Evolutionary conservation across 92 coral and sea anemone species (phyloP).

Genomic region (Zoanthus solanderi): DNA sequence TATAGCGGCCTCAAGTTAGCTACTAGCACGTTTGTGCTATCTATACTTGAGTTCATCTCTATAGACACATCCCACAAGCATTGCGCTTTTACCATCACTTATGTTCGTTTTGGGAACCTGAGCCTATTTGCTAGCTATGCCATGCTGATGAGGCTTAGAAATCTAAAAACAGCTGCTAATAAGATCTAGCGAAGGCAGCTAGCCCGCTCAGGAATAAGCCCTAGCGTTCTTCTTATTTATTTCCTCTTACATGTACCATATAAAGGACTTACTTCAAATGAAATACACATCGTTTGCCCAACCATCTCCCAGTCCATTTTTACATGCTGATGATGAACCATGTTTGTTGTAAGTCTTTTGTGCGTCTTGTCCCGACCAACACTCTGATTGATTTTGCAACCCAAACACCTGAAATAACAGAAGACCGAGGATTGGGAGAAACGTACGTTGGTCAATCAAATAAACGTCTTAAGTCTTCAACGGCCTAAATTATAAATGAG

Average conservation of each 20-base stretch:
- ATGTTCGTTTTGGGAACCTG: no score
- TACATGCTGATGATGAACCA: background rate
- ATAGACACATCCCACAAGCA: no score
- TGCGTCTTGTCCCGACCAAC: background rate
- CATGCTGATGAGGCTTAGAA: no score
- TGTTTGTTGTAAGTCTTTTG: background rate
- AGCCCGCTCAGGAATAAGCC: no score
- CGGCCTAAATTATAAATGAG: background rate
- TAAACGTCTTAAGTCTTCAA: background rate
- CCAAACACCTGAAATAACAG: background rate
- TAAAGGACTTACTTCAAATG: background rate
- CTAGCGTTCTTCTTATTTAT: no score
- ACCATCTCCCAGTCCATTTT: background rate
- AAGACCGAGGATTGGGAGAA: background rate
- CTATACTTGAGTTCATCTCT: no score
- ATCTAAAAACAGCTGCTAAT: no score
- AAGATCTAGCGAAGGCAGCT: no score
- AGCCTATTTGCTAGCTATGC: no score
- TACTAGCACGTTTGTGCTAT: no score
- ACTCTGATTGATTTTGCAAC: background rate
- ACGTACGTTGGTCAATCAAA: background rate
- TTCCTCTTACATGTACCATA: background rate
- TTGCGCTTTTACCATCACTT: no score
- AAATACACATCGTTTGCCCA: conserved; percentile 29
- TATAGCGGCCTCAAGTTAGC: no score